phyloP scores from a whole-genome alignment of 1,140 invertebrate species.

The Grapholita molesta region DNA sequence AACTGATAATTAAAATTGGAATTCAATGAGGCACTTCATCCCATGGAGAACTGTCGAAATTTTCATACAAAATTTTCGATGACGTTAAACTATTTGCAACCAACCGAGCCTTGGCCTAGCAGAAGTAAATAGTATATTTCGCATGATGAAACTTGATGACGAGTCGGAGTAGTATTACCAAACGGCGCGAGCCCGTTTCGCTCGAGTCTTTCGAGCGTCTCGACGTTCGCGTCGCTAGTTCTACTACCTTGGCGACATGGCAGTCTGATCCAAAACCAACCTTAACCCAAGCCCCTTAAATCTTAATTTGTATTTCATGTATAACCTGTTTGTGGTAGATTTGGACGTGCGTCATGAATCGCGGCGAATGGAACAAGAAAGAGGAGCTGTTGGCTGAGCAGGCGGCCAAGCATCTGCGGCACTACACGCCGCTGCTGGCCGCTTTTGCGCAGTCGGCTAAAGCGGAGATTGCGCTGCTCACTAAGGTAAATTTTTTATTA shows the following conservation, averaged over 20 bases:
- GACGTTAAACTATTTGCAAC: neutral
- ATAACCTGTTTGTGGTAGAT: constrained; percentile 78
- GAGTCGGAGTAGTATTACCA: constrained; percentile 49
- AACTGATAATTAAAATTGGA: too few species aligned
- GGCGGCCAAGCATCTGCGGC: constrained; percentile 93
- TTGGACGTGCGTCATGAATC: constrained; percentile 96
- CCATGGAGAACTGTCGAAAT: too few species aligned
- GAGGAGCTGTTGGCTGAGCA: constrained; percentile 97
- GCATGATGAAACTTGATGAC: constrained; percentile 72
- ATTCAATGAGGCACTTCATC: too few species aligned
- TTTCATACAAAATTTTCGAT: too few species aligned
- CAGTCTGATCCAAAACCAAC: constrained; percentile 46
- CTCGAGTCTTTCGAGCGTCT: constrained; percentile 52
- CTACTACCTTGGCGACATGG: constrained; percentile 53
- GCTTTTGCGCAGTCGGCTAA: constrained; percentile 91
- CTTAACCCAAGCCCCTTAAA: neutral
- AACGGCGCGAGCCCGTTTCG: constrained; percentile 26
- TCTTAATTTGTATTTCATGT: neutral
- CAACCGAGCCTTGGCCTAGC: neutral
- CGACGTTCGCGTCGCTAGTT: constrained; percentile 22
- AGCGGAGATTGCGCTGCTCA: constrained; percentile 91
- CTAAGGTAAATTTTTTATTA: too few species aligned
- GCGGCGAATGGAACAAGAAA: constrained; percentile 98
- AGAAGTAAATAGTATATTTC: neutral
- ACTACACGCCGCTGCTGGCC: constrained; percentile 90